phyloP scores from a whole-genome alignment of 1,140 invertebrate genomes.

The Drosophila mauritiana region DNA sequence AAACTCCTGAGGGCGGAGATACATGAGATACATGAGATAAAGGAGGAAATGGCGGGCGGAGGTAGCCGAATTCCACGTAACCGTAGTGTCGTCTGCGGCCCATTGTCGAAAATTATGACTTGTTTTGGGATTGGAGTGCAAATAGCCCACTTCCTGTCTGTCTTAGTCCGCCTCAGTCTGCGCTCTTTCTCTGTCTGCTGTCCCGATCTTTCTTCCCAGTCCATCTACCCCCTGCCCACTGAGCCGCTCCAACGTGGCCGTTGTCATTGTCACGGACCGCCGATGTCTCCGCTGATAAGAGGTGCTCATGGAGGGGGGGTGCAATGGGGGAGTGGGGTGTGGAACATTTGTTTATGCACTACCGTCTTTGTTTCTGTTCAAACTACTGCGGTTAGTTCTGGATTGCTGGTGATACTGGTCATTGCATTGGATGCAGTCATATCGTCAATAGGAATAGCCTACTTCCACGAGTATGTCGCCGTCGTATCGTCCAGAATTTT shows the following conservation, averaged over 20 bases:
- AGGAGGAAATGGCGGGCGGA: constrained; percentile 12
- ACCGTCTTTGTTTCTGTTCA: constrained; percentile 21
- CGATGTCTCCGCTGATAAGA: constrained; percentile 70
- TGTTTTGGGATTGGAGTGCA: constrained; percentile 75
- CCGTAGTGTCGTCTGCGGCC: constrained; percentile 47
- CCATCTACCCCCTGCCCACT: constrained; percentile 10
- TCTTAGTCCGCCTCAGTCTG: constrained; percentile 6
- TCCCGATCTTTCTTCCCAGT: neutral
- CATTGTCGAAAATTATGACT: constrained; percentile 81
- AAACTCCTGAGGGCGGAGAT: constrained; percentile 14
- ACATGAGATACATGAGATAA: constrained; percentile 5
- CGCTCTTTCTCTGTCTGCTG: neutral
- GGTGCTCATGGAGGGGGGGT: neutral
- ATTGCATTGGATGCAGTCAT: neutral
- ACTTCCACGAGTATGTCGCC: too few species aligned
- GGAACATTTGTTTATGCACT: constrained; percentile 43
- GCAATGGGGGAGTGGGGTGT: neutral
- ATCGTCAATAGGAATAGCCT: neutral
- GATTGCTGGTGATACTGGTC: neutral
- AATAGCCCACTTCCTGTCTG: constrained; percentile 80
- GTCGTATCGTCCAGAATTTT: too few species aligned
- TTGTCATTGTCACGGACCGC: constrained; percentile 73
- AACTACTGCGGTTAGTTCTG: constrained; percentile 5
- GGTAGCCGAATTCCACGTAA: constrained; percentile 67
- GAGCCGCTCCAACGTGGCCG: constrained; percentile 22